These are phyloP conservation scores for Acanthosepion esculentum DNA, from an alignment of 2,888 invertebrate species.

Conservation along the genomic window DNA sequence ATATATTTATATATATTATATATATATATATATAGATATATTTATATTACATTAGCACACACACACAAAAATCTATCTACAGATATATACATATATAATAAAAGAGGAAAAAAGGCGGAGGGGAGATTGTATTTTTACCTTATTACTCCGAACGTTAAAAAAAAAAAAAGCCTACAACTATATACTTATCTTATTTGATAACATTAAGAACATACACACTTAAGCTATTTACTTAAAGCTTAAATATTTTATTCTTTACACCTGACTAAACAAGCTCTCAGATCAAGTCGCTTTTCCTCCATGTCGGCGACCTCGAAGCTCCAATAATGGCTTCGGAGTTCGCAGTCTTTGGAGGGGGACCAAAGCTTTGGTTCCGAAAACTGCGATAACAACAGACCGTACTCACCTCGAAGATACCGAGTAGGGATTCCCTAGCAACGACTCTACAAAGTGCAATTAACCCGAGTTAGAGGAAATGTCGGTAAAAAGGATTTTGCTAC, in stretches of 20 bases:
- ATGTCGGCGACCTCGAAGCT: conserved; percentile 33
- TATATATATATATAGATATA: no score
- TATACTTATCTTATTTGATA: not conserved
- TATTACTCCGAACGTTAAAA: not conserved
- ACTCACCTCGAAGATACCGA: not conserved
- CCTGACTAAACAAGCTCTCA: not conserved
- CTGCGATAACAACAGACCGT: not conserved
- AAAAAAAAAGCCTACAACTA: not conserved
- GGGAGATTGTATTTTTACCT: not conserved
- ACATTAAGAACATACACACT: no score
- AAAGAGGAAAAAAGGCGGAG: not conserved
- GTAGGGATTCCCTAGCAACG: not conserved
- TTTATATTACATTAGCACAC: no score
- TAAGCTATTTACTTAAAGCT: not conserved
- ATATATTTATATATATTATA: no score
- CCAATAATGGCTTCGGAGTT: not conserved
- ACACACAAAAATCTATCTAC: not conserved
- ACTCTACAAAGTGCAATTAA: not conserved
- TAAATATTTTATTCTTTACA: not conserved
- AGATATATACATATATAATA: not conserved
- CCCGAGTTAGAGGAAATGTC: not conserved
- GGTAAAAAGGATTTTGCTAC: conserved; percentile 48
- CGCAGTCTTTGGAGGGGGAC: not conserved
- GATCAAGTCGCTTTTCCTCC: not conserved
- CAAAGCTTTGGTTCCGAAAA: not conserved